These are phyloP conservation scores for Lithophane semibrunnea DNA, from an alignment of 2,888 invertebrate genomes.

Conservation along the genomic window DNA sequence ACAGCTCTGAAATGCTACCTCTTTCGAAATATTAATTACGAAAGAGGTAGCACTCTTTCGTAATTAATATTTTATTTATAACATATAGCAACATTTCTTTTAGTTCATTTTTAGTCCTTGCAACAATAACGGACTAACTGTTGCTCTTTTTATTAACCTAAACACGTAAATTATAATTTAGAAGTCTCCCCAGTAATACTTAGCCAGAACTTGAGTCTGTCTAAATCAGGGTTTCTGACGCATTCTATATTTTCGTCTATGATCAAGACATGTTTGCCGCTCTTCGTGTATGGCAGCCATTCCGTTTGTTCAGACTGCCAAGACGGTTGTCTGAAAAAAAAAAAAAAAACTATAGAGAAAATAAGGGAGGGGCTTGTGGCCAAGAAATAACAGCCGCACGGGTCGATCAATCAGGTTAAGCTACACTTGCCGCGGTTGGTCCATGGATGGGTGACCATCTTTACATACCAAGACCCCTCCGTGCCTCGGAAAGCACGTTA, in stretches of 20 bases:
- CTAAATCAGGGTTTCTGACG: slow-evolving; percentile 62
- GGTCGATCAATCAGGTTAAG: too few species aligned
- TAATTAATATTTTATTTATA: not conserved
- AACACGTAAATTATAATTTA: slow-evolving; percentile 73
- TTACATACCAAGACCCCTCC: too few species aligned
- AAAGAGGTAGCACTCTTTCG: too few species aligned
- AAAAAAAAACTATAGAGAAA: not conserved
- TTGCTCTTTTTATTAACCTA: not conserved
- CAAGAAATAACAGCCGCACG: too few species aligned
- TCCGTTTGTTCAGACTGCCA: slow-evolving; percentile 74
- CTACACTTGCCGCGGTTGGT: too few species aligned
- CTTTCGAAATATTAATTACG: too few species aligned
- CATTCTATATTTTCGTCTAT: slow-evolving; percentile 71
- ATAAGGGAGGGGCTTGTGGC: too few species aligned
- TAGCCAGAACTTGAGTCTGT: slow-evolving; percentile 71
- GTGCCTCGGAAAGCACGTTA: too few species aligned
- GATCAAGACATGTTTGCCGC: slow-evolving; percentile 70
- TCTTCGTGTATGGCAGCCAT: slow-evolving; percentile 80
- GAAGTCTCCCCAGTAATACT: slow-evolving; percentile 69
- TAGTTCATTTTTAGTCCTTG: not conserved
- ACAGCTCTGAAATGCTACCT: not conserved
- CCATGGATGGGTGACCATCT: too few species aligned
- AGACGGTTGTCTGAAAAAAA: slow-evolving; percentile 78
- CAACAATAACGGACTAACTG: not conserved
- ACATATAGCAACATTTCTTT: not conserved